Conservation (phyloP, 2,888 invertebrate genomes). For the Drosophila neonasuta region DNA sequence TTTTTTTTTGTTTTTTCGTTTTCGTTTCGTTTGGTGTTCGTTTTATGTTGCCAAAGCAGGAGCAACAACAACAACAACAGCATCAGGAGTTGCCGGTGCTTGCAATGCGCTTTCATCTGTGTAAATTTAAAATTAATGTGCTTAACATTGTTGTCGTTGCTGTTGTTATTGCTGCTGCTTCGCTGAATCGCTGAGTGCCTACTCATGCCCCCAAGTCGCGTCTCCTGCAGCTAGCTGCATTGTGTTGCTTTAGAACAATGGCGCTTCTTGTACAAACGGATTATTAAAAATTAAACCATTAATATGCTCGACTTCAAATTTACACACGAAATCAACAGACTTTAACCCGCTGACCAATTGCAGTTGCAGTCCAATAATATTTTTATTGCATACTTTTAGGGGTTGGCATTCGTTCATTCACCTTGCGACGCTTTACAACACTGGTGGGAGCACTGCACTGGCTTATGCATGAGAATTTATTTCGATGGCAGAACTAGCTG, state of each 20-base stretch:
- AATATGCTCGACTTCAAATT: slow-evolving; percentile 47
- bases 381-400: slow-evolving; percentile 9
- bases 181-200: slow-evolving; percentile 47
- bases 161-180: slow-evolving; percentile 36
- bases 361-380: slow-evolving; percentile 8
- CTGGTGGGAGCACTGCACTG: slow-evolving; percentile 7
- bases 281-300: slow-evolving; percentile 66
- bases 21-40: neutral
- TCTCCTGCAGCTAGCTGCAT: slow-evolving; percentile 8
- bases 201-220: neutral
- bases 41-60: slow-evolving; percentile 19
- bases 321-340: slow-evolving; percentile 40
- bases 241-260: slow-evolving; percentile 46
- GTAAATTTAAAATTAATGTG: slow-evolving; percentile 71
- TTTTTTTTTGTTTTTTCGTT: slow-evolving; percentile 1
- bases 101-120: slow-evolving; percentile 62
- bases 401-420: neutral
- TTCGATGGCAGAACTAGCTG: slow-evolving; percentile 39
- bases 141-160: slow-evolving; percentile 31
- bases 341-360: slow-evolving; percentile 6
- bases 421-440: slow-evolving; percentile 6
- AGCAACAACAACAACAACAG: slow-evolving; percentile 10
- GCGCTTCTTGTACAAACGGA: slow-evolving; percentile 43
- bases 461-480: slow-evolving; percentile 56
- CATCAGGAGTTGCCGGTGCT: slow-evolving; percentile 36